Evolutionary conservation across 92 coral and sea anemone genomes (phyloP), one percentile per base, ranked within the genome.

Genomic region (Hydrozoanthus gracilis): DNA sequence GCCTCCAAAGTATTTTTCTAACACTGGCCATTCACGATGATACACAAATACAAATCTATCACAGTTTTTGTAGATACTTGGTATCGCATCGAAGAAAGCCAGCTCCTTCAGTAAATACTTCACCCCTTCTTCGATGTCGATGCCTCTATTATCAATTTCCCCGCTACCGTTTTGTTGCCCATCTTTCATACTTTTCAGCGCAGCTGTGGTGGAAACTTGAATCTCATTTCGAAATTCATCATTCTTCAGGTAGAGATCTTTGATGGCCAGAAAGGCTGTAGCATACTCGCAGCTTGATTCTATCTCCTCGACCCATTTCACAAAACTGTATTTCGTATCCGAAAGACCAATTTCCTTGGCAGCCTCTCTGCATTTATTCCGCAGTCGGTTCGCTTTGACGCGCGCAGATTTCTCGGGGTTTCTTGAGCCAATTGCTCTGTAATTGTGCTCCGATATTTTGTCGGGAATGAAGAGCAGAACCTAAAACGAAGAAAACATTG

Each of bases 331-430:
- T 16, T 78, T 72, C 39, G 49, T 47, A 54, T 90, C 66, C 5
- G 64, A 49, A 44, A 89, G 83, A 20, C 90, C 89, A 12, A 87
- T 91, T 4, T 51, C 51, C 75, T 69, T 70, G 6, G 88, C 80
- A 47, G 86, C 93, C 56, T 91, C 88, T 71, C 86, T 85, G 77
- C 98, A 95, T 55, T 92, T 95, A 88, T 92, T 91, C 9, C 95
- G 90, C 60, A 95, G 78, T 8, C 88, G 79, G 86, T 92, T 95
- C 35, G 87, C 91, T 35, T 91, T 84, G 44, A 77, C 78, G 20
- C 94, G 89, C 44, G 94, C 98, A 3, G 95, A 88, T 62, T 55
- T 94, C 89, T 90, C 94, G 0, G 98, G 95, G 71, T 94, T 92
- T 88, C 84, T 92, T 12, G 92, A 89, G 44, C 98, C 95, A 50